A percentile compares a stretch with the other conserved stretches of the same genome.
Conservation (phyloP, 2,888 invertebrate species). For the Myathropa florea region DNA sequence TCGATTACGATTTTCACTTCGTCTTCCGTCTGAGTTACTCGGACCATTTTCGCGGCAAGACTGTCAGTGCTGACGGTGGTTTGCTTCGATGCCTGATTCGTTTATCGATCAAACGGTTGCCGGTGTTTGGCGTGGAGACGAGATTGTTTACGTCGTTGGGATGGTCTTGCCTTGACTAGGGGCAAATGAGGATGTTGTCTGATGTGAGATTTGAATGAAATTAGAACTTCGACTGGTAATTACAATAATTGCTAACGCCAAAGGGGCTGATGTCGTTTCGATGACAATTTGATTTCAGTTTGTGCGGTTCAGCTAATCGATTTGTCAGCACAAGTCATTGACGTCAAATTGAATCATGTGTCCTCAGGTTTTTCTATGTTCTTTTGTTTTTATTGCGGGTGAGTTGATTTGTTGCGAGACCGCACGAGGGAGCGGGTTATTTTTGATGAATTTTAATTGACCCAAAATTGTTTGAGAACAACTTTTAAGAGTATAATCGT, state of each 20-base stretch:
- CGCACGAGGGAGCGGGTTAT: too few relatives aligned
- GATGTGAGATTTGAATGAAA: not conserved
- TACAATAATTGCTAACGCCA: not conserved
- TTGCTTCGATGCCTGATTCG: conserved; percentile 27
- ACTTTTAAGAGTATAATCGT: too few relatives aligned
- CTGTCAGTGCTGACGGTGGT: conserved; percentile 33
- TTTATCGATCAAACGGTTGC: conserved; percentile 67
- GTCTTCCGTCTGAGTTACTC: conserved; percentile 79
- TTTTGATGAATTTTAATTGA: too few relatives aligned
- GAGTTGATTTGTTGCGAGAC: too few relatives aligned
- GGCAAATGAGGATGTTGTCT: not conserved
- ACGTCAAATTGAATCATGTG: not conserved
- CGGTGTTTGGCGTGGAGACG: conserved; percentile 53
- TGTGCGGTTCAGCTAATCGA: not conserved
- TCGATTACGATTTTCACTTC: conserved; percentile 79
- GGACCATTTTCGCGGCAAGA: conserved; percentile 75
- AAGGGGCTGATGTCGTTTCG: not conserved
- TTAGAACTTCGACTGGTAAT: not conserved
- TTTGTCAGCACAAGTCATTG: not conserved
- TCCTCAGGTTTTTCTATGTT: not conserved
- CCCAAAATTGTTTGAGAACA: too few relatives aligned
- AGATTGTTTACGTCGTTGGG: not conserved
- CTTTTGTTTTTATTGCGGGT: not conserved
- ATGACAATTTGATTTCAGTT: not conserved
- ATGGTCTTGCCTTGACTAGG: not conserved